Evolutionary conservation across 2,888 invertebrate genomes (phyloP).

Genomic region (Hirtodrosophila cameraria): DNA sequence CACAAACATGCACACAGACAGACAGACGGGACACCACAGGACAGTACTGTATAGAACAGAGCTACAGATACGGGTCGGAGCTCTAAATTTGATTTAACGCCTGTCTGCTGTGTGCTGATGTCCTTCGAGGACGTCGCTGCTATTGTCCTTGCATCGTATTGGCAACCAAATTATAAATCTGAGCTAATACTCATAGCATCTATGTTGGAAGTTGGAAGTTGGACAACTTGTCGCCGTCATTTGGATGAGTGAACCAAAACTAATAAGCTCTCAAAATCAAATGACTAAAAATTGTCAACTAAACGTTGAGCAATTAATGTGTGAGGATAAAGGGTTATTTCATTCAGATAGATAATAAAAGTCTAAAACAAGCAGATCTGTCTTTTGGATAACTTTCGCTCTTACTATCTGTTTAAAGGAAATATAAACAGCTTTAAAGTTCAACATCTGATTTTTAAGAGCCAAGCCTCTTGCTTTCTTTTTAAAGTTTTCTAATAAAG

Average conservation of each 20-base stretch:
- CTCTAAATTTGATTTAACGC: slow-evolving; percentile 54
- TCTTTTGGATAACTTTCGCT: too few species aligned
- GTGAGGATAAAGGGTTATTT: slow-evolving; percentile 10
- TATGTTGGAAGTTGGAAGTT: slow-evolving; percentile 19
- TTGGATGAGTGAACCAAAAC: slow-evolving; percentile 31
- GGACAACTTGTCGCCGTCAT: slow-evolving; percentile 60
- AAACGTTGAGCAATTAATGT: slow-evolving; percentile 10
- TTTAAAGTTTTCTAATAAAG: too few species aligned
- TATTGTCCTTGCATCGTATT: slow-evolving; percentile 17
- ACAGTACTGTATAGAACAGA: not conserved
- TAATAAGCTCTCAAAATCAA: slow-evolving; percentile 29
- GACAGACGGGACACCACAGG: not conserved
- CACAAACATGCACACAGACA: not conserved
- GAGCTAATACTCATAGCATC: slow-evolving; percentile 14
- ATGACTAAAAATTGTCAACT: slow-evolving; percentile 19
- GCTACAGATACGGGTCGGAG: not conserved
- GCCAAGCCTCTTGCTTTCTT: too few species aligned
- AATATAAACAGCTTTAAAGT: too few species aligned
- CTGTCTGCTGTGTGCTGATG: slow-evolving; percentile 14
- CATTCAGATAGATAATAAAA: not conserved
- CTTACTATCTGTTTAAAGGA: too few species aligned
- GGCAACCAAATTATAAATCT: slow-evolving; percentile 20
- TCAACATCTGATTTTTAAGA: too few species aligned
- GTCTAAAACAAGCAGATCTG: too few species aligned
- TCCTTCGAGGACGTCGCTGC: not conserved